Evolutionary conservation across 2,888 invertebrate species (phyloP), one percentile per base, ranked within the genome.

Genomic region (Rosalia funebris): DNA sequence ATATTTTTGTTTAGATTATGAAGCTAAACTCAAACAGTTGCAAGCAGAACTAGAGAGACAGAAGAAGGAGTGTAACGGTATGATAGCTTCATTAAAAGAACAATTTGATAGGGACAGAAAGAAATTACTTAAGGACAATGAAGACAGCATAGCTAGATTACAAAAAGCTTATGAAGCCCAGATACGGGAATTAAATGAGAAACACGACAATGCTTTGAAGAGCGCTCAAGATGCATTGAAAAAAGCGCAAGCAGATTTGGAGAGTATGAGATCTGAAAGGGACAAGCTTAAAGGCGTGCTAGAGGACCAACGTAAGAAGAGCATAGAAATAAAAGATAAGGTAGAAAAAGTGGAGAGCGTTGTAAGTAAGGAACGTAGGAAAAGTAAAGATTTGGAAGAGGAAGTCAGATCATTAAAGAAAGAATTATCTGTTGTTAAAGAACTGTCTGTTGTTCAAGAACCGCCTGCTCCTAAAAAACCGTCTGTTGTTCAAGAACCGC

Each of bases 21-120:
- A 58, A 20, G 47, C 58, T 9, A 36, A 12, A 10, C 19, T 53
- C 45, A 52, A 46, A 31, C 44, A 25, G n/a, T 37, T 54, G 7
- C 31, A 47, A 39, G 37, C 44, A 10, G 45, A 71, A 46, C 32
- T 75, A 19, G 66, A 58, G 2, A 70, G 71, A 42, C 73, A 74
- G 36, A 79, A 77, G 62, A 68, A 75, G 44, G 75, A 79, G 44
- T 77, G 75, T 52, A 60, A 71, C 1, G 73, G 77, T 12, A 62
- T 81, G 1, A 74, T 79, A 25, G 72, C 71, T 1, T 66, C 81
- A 2, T 78, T 86, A 37, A 85, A 86, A 78, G 68, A 78, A 11
- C 86, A 86, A 69, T 85, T 85, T 65, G 85, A 86, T 31, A 80
- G 75, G 65, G 84, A 87, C 50, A 82, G 85, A 44, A 84, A 83